Conservation (phyloP, 2,888 invertebrate species). For the Sturmia bella region DNA sequence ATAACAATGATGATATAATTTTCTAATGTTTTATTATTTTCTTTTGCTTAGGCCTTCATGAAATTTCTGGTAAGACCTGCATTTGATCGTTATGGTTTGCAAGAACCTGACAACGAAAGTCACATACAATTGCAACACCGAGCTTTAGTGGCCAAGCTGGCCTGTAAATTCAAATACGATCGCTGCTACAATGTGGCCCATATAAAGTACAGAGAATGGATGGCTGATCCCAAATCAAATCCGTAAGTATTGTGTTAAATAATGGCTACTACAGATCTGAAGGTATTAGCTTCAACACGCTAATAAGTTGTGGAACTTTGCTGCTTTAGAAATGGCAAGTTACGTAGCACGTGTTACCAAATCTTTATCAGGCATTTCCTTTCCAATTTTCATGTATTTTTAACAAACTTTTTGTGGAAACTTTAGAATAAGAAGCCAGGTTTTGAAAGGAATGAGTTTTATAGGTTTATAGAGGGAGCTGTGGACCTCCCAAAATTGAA, state of each 20-base stretch:
- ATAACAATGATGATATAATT: background rate
- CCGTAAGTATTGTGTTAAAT: slow-evolving; percentile 80
- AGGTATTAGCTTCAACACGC: no score
- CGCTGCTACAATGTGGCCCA: slow-evolving; percentile 83
- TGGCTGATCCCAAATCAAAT: slow-evolving; percentile 82
- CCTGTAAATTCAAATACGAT: slow-evolving; percentile 83
- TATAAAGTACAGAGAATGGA: slow-evolving; percentile 83
- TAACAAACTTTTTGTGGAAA: no score
- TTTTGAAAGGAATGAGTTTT: no score
- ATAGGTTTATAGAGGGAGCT: no score
- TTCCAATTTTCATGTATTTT: no score
- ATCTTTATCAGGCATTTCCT: no score
- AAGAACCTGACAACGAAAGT: slow-evolving; percentile 82
- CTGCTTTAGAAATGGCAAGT: no score
- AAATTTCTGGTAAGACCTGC: slow-evolving; percentile 81
- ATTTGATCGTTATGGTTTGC: slow-evolving; percentile 82
- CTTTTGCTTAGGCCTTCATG: slow-evolving; percentile 79
- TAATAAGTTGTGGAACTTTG: no score
- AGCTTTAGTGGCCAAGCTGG: slow-evolving; percentile 83
- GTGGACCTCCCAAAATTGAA: no score
- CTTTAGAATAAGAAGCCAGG: no score
- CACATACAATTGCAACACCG: slow-evolving; percentile 83
- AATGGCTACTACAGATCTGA: background rate
- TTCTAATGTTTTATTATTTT: background rate
- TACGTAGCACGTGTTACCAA: no score